Evolutionary conservation across 2,888 invertebrate species (phyloP).

Genomic region (Noctua janthe): DNA sequence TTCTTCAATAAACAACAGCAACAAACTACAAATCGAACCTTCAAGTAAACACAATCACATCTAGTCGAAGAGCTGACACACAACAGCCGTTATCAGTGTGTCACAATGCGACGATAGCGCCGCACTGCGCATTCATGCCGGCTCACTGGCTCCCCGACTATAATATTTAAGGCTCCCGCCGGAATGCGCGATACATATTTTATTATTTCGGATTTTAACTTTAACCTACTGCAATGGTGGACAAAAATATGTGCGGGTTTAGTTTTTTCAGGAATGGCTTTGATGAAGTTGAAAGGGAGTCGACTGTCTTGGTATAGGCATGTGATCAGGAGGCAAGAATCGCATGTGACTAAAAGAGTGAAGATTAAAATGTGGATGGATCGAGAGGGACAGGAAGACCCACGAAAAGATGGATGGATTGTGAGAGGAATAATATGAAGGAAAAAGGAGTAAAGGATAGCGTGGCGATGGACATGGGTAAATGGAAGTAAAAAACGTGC

Average conservation of each 20-base stretch:
- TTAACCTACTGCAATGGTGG: conserved; percentile 14
- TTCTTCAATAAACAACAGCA: neutral
- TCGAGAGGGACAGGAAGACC: too few relatives aligned
- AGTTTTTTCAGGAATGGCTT: neutral
- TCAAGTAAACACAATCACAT: conserved; percentile 2
- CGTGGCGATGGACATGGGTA: too few relatives aligned
- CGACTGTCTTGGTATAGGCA: too few relatives aligned
- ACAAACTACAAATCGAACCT: conserved; percentile 2
- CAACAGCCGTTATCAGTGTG: conserved; percentile 59
- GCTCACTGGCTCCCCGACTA: conserved; percentile 54
- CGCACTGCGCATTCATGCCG: conserved; percentile 65
- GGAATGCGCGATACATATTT: conserved; percentile 55
- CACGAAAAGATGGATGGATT: too few relatives aligned
- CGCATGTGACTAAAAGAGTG: too few relatives aligned
- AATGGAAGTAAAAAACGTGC: too few relatives aligned
- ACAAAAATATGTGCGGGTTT: conserved; percentile 17
- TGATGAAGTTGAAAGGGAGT: too few relatives aligned
- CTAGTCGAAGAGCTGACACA: conserved; percentile 22
- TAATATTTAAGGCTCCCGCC: conserved; percentile 63
- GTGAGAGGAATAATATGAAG: too few relatives aligned
- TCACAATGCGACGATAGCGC: conserved; percentile 64
- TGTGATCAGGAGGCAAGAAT: too few relatives aligned
- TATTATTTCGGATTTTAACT: conserved; percentile 47
- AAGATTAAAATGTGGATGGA: too few relatives aligned
- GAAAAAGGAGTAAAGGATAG: too few relatives aligned